Evolutionary conservation across 2,888 invertebrate species (phyloP).

Genomic region (Ceratothoa steindachneri): DNA sequence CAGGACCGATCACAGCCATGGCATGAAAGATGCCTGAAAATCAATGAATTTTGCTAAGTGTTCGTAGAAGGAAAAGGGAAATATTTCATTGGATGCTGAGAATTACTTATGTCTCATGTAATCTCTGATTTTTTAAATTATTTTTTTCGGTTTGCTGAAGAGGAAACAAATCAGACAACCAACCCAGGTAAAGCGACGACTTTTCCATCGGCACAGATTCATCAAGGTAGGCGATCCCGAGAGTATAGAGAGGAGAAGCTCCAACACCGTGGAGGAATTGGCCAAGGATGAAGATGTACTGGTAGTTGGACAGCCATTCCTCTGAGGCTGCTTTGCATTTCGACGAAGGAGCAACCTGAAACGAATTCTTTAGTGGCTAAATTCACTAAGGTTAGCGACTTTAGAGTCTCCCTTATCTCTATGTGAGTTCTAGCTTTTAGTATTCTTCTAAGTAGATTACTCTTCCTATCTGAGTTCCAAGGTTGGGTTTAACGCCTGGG

Average conservation of each 20-base stretch:
- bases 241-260: slow-evolving; percentile 79
- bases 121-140: too few species aligned
- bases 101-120: too few species aligned
- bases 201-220: slow-evolving; percentile 81
- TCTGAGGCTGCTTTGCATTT: slow-evolving; percentile 20
- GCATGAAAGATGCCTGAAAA: slow-evolving; percentile 63
- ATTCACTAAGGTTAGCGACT: too few species aligned
- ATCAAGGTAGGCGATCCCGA: slow-evolving; percentile 82
- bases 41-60: not conserved
- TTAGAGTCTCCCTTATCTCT: too few species aligned
- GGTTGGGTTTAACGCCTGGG: too few species aligned
- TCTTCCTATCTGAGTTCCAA: too few species aligned
- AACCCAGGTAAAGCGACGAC: slow-evolving; percentile 61
- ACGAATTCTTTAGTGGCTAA: too few species aligned
- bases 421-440: too few species aligned
- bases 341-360: slow-evolving; percentile 11
- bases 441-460: too few species aligned
- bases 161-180: too few species aligned
- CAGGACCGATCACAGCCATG: slow-evolving; percentile 66
- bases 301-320: slow-evolving; percentile 49
- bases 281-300: slow-evolving; percentile 67
- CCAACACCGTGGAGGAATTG: slow-evolving; percentile 83
- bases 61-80: not conserved
- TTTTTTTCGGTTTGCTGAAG: too few species aligned
- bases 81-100: not conserved